Conservation (phyloP, 2,888 invertebrate genomes). For the Tetranychus piercei region DNA sequence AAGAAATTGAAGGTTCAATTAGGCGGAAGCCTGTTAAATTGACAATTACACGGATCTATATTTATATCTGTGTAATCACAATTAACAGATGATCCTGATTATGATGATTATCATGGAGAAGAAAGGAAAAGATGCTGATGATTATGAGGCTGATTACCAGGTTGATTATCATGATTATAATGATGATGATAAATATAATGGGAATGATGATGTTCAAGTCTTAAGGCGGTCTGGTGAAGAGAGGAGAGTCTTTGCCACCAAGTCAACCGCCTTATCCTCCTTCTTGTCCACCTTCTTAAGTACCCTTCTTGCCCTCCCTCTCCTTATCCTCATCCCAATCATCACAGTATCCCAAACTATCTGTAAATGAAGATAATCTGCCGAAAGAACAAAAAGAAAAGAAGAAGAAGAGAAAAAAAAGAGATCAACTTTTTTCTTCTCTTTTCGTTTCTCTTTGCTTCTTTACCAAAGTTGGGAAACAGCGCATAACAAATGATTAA, state of each 20-base stretch:
- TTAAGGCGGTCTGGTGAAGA: not conserved
- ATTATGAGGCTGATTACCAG: too few relatives aligned
- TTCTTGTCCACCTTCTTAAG: not conserved
- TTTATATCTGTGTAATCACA: not conserved
- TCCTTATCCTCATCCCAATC: not conserved
- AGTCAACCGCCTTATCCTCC: slow-evolving; percentile 1
- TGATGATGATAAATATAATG: not conserved
- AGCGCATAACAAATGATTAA: not conserved
- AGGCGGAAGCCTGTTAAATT: not conserved
- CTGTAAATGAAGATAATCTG: not conserved
- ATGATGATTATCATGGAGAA: not conserved
- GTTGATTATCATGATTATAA: too few relatives aligned
- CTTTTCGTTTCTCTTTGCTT: too few relatives aligned
- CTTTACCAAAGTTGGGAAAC: too few relatives aligned
- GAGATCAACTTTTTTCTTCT: too few relatives aligned
- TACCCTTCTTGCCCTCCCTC: not conserved
- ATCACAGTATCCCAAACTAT: not conserved
- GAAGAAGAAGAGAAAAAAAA: not conserved
- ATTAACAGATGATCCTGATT: not conserved
- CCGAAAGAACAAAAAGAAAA: not conserved
- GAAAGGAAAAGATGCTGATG: too few relatives aligned
- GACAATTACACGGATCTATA: slow-evolving; percentile 1
- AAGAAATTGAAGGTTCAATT: not conserved
- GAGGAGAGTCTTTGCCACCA: not conserved
- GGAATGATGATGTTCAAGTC: not conserved